Evolutionary conservation across 2,888 invertebrate species (phyloP).

Genomic region (Strigamia crassipes): DNA sequence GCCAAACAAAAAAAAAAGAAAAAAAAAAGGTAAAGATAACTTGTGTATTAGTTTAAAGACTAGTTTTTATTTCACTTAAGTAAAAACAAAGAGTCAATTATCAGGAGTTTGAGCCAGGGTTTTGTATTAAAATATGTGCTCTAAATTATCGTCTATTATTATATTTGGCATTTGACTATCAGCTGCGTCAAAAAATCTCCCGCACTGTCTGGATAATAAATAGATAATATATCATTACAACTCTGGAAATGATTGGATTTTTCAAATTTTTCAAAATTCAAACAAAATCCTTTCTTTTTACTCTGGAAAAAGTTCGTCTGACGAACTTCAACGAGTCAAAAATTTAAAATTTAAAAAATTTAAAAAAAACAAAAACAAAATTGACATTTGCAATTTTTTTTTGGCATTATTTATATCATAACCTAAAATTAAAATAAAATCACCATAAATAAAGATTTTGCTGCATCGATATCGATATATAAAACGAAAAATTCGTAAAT

Average conservation of each 20-base stretch:
- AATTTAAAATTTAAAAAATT: too few species aligned
- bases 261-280: not conserved
- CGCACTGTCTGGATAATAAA: constrained; percentile 1
- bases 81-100: not conserved
- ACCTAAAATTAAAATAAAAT: not conserved
- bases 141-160: constrained; percentile 20
- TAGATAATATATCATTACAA: not conserved
- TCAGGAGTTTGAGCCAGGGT: constrained; percentile 25
- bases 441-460: not conserved
- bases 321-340: not conserved
- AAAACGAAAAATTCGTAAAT: not conserved
- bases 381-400: not conserved
- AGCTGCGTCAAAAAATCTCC: constrained; percentile 11
- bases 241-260: constrained; percentile 10
- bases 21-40: not conserved
- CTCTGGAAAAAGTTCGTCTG: not conserved
- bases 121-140: constrained; percentile 35
- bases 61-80: not conserved
- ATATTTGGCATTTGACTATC: constrained; percentile 40
- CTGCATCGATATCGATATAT: not conserved
- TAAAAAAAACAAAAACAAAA: not conserved
- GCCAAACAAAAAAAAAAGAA: not conserved
- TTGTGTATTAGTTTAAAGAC: constrained; percentile 11
- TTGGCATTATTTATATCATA: constrained; percentile 1
- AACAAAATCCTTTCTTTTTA: not conserved